Evolutionary conservation across 2,888 invertebrate species (phyloP).

Genomic region (Caenorhabditis uteleia): DNA sequence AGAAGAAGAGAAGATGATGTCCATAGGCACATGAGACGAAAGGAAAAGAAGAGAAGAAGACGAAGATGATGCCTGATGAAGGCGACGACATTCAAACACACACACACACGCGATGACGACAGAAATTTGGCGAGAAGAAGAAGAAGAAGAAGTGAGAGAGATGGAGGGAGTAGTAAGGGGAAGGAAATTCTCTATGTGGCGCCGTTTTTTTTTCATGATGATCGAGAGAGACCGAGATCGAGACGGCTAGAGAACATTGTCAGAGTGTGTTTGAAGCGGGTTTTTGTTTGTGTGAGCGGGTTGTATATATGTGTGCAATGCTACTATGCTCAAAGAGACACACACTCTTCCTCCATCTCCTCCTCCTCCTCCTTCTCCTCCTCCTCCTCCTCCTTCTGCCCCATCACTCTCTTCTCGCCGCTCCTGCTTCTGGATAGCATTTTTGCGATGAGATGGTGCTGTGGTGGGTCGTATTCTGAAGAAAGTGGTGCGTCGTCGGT

Average conservation of each 20-base stretch:
- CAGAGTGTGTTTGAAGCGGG: too few species aligned
- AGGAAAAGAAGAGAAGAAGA: not conserved
- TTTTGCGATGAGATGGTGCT: constrained; percentile 44
- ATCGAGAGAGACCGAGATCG: too few species aligned
- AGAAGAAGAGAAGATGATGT: not conserved
- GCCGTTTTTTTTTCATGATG: too few species aligned
- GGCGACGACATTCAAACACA: not conserved
- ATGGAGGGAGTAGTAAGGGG: too few species aligned
- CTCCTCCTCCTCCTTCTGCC: not conserved
- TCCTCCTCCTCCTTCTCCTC: too few species aligned
- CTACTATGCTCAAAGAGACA: constrained; percentile 4
- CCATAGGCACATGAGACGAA: not conserved
- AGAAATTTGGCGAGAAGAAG: constrained; percentile 6
- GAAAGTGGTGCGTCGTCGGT: constrained; percentile 4
- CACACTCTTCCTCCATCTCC: constrained; percentile 1
- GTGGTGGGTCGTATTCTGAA: constrained; percentile 45
- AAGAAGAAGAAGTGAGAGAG: constrained; percentile 9
- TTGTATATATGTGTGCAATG: constrained; percentile 2
- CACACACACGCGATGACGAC: constrained; percentile 14
- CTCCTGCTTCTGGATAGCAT: not conserved
- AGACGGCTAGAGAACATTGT: too few species aligned
- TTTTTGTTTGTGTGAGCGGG: constrained; percentile 4
- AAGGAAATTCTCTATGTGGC: too few species aligned
- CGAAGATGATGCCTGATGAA: constrained; percentile 6
- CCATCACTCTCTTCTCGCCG: not conserved